Evolutionary conservation across 2,888 invertebrate species (phyloP), one percentile per base, ranked within the genome.

Genomic region (Zygothrica quintamaculata): DNA sequence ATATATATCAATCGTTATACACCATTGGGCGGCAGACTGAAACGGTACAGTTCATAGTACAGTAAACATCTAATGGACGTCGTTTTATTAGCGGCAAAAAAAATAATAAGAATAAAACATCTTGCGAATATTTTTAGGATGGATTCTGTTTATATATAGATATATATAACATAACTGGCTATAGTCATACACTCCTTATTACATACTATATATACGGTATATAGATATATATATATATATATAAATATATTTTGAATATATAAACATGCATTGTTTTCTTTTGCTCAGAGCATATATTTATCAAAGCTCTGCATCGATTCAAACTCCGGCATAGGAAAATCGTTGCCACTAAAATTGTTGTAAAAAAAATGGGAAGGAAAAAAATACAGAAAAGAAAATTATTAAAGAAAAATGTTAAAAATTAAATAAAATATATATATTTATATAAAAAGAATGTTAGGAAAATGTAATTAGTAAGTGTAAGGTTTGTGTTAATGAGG

Each of bases 321-420:
- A 62, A 88, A 88, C 71, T 88, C 88, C 82, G 82, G 9, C 71
- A 87, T 84, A 61, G 65, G 74, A 71, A 86, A 88, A 75, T 88
- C 88, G 75, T 61, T 84, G 75, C 74, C 84, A 77, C 88, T 88
- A 71, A 73, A 74, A 43, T 18, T 11, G 40, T 48, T 37, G 31
- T 33, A 26, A 33, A 16, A 33, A 34, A 33, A n/a, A n/a, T n/a
- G n/a, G n/a, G n/a, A n/a, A n/a, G n/a, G n/a, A n/a, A n/a, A n/a
- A n/a, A n/a, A n/a, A n/a, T n/a, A n/a, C n/a, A n/a, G n/a, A 9
- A 44, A 15, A 48, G 26, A 11, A 9, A 18, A 15, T 46, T 42
- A 39, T 60, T 15, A 43, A 55, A 68, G 50, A n/a, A n/a, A n/a
- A n/a, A 46, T 46, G 34, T 67, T 57, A 67, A 62, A n/a, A n/a